Conservation (phyloP, 92 coral and sea anemone genomes). For the Palythoa heliodiscus region DNA sequence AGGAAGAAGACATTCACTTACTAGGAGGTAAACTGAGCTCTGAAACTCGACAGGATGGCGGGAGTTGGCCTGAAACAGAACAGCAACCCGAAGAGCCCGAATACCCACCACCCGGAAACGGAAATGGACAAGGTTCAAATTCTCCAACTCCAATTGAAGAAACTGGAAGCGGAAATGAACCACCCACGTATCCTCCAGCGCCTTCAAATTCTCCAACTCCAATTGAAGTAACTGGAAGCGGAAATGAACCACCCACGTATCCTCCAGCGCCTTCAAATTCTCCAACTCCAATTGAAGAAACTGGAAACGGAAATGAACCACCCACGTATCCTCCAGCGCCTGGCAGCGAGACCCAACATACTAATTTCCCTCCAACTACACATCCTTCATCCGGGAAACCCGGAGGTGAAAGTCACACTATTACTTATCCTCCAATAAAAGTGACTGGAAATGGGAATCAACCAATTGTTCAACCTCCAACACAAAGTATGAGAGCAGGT, state of each 20-base stretch:
- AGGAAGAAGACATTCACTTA: not conserved
- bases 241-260: conserved; percentile 1
- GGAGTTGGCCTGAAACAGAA: conserved; percentile 22
- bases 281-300: conserved; percentile 2
- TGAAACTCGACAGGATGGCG: conserved; percentile 1
- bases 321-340: not conserved
- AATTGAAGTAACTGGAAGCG: conserved; percentile 24
- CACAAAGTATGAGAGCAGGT: conserved; percentile 3
- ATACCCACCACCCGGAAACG: conserved; percentile 19
- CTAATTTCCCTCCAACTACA: not conserved
- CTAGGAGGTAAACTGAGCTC: not conserved
- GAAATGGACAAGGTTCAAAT: not conserved
- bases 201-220: not conserved
- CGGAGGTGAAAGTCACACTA: conserved; percentile 24
- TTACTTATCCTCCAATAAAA: conserved; percentile 21
- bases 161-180: conserved; percentile 30
- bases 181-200: conserved; percentile 7
- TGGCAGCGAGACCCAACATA: not conserved
- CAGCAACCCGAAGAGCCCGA: not conserved
- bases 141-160: conserved; percentile 1
- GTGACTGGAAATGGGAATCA: conserved; percentile 26
- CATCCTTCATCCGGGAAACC: not conserved
- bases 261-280: not conserved
- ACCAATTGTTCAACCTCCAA: conserved; percentile 11
- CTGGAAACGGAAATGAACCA: conserved; percentile 32